phyloP scores from a whole-genome alignment of 2,888 invertebrate genomes.

The Ramazzottius varieornatus region DNA sequence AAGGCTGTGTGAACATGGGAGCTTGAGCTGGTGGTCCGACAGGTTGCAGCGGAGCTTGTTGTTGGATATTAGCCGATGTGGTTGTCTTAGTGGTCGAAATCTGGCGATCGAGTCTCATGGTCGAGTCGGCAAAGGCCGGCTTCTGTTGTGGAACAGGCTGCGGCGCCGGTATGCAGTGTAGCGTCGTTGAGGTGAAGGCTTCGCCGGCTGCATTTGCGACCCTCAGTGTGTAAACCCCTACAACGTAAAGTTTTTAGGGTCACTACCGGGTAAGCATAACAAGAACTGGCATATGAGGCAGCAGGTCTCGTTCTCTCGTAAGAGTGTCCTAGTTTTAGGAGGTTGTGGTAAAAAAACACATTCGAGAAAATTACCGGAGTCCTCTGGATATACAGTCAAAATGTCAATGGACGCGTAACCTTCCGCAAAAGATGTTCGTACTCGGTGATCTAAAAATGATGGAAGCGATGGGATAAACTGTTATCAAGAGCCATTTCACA shows the following conservation, averaged over 20 bases:
- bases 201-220: background rate
- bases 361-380: too few relatives aligned
- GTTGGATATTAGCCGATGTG: background rate
- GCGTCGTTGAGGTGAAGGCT: background rate
- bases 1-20: conserved; percentile 62
- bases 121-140: background rate
- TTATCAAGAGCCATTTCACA: background rate
- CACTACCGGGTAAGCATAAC: too few relatives aligned
- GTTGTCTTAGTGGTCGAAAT: background rate
- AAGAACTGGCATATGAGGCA: too few relatives aligned
- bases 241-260: too few relatives aligned
- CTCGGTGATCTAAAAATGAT: conserved; percentile 14
- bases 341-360: too few relatives aligned
- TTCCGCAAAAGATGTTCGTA: conserved; percentile 14
- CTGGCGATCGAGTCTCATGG: background rate
- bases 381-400: conserved; percentile 16
- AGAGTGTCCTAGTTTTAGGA: too few relatives aligned
- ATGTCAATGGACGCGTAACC: conserved; percentile 24
- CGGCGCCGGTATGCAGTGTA: background rate
- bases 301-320: too few relatives aligned
- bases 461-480: too few relatives aligned
- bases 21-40: conserved; percentile 31
- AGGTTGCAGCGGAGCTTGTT: conserved; percentile 16
- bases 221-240: background rate
- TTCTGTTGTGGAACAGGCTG: background rate